Conservation (phyloP, 2,113 vertebrate genomes). For the Percopsis transmontana region DNA sequence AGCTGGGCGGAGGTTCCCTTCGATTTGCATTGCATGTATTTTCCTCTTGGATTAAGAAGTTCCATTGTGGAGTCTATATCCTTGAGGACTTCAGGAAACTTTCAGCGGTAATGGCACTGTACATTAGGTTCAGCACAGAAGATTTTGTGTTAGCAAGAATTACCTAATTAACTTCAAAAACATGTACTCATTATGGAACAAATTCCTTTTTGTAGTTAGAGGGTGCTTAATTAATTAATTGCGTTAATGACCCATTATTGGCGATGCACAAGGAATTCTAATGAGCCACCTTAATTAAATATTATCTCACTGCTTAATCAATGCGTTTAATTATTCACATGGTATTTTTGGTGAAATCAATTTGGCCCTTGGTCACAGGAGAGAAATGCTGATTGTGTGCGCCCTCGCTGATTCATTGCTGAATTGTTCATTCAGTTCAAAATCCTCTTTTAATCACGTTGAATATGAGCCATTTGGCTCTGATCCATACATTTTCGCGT, state of each 20-base stretch:
- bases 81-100: constrained; percentile 50
- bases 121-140: constrained; percentile 52
- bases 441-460: constrained; percentile 71
- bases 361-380: constrained; percentile 58
- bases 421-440: constrained; percentile 70
- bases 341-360: constrained; percentile 77
- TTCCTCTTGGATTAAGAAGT: constrained; percentile 15
- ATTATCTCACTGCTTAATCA: constrained; percentile 84
- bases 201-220: constrained; percentile 76
- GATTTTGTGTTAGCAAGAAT: constrained; percentile 57
- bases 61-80: constrained; percentile 4
- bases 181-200: constrained; percentile 76
- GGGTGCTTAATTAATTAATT: constrained; percentile 81
- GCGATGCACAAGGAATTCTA: constrained; percentile 73
- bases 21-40: not conserved
- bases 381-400: constrained; percentile 65
- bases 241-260: constrained; percentile 81
- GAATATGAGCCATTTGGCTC: constrained; percentile 64
- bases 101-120: constrained; percentile 57
- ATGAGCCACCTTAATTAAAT: constrained; percentile 82
- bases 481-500: constrained; percentile 59
- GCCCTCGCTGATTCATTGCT: constrained; percentile 64
- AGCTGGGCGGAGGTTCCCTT: not conserved
- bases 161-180: constrained; percentile 81
- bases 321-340: constrained; percentile 82